phyloP scores from a whole-genome alignment of 1,140 invertebrate species.

The Drosophila lacteicornis region DNA sequence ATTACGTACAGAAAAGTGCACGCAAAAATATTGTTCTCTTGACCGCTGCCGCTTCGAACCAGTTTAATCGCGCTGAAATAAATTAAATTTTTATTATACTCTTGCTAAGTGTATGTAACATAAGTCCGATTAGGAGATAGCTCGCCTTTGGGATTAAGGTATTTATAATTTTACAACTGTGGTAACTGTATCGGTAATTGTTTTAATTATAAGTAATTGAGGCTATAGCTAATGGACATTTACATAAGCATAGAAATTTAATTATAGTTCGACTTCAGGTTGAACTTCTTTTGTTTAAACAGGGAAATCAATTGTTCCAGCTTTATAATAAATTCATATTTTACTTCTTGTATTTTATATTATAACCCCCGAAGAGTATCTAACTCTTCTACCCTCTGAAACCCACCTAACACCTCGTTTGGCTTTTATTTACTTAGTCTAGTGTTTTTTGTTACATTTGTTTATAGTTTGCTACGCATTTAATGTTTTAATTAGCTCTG shows the following conservation, averaged over 20 bases:
- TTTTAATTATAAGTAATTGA: not conserved
- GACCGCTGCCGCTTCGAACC: slow-evolving; percentile 46
- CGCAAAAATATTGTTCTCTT: slow-evolving; percentile 60
- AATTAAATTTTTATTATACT: slow-evolving; percentile 46
- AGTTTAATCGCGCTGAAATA: slow-evolving; percentile 55
- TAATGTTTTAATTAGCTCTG: slow-evolving; percentile 80
- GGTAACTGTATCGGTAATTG: slow-evolving; percentile 15
- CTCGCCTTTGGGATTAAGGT: slow-evolving; percentile 11
- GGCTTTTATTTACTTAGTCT: slow-evolving; percentile 30
- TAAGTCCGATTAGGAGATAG: slow-evolving; percentile 39
- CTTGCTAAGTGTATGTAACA: slow-evolving; percentile 43
- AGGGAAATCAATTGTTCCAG: no score
- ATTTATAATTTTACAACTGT: slow-evolving; percentile 13
- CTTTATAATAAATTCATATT: no score
- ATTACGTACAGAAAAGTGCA: slow-evolving; percentile 30
- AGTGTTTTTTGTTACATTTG: slow-evolving; percentile 23
- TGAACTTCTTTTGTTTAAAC: no score
- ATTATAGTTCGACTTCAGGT: not conserved
- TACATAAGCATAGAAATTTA: not conserved
- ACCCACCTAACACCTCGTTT: slow-evolving; percentile 3
- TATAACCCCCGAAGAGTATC: slow-evolving; percentile 9
- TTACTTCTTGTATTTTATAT: not conserved
- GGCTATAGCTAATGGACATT: not conserved
- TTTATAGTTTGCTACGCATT: slow-evolving; percentile 68
- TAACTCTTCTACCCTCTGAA: not conserved